Evolutionary conservation across 2,888 invertebrate species (phyloP), one percentile per base, ranked within the genome.

Genomic region (Sinopyrophorus schimmeli): DNA sequence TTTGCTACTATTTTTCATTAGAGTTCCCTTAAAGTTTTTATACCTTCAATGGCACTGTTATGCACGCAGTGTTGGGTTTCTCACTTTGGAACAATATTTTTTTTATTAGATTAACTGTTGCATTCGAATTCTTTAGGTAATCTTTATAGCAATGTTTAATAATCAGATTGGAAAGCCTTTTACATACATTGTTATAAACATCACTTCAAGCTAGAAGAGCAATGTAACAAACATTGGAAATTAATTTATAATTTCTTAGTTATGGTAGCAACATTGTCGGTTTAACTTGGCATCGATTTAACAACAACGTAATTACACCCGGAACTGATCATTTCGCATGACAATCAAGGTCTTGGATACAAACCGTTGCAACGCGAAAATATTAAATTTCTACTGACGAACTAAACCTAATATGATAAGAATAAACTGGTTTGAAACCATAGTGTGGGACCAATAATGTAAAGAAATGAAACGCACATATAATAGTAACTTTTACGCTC

Each of bases 181-280:
- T n/a, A n/a, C n/a, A n/a, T n/a, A n/a, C n/a, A n/a, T n/a, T n/a
- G n/a, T n/a, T n/a, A n/a, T n/a, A n/a, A n/a, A n/a, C n/a, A n/a
- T n/a, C n/a, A n/a, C n/a, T n/a, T n/a, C n/a, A n/a, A n/a, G n/a
- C n/a, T n/a, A 5, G 6, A 20, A 20, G 6, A 5, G 20, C 5
- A 20, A 20, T 20, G 5, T 20, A 5, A 5, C 23, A 21, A 30
- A 20, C 11, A 20, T 20, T 35, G 24, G 35, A 14, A 27, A 32
- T 26, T 34, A 35, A 43, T 17, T 39, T 43, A 35, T 35, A 30
- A 37, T 18, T 50, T 28, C 23, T 52, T 55, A 58, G 66, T 61
- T 65, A 66, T 64, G 67, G 63, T 61, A 66, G 67, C 63, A 67
- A 60, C 51, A 55, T 72, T 53, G 61, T 64, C 59, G 66, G 68